Evolutionary conservation across 2,797 vertebrate species (phyloP), one percentile per base, ranked within the genome.

Genomic region (Acomys russatus): DNA sequence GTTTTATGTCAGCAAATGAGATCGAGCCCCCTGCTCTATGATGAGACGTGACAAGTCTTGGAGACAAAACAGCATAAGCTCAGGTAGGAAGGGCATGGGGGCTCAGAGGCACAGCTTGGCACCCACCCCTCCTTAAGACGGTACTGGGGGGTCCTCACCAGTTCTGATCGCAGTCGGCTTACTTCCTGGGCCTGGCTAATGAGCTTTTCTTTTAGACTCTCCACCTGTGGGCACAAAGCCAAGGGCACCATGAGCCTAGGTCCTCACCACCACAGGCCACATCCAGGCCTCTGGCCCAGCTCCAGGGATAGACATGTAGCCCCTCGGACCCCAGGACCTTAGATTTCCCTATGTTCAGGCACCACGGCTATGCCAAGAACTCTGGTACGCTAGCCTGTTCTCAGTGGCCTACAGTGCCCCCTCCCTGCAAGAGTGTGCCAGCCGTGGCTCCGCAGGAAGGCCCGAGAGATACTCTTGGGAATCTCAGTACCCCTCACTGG

Each of bases 111-210:
- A 23, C 4, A 30, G 33, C 88, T 71, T 30, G 77, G 25, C 22
- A 33, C 30, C 64, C n/a, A 1, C 4, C 30, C 35, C 63, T 30
- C 28, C 5, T 35, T 0, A 9, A 63, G 78, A 38, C 0, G 5
- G 49, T 4, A 0, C 0, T 0, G 3, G 64, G 44, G 7, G 44
- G 77, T 51, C 97, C 99, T 99, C 98, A 99, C 99, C 99, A 99
- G 98, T 96, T 99, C 99, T 0, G 99, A 99, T 97, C 98, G 99
- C 94, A 99, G 99, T 98, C 98, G 99, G 98, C 98, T 98, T 98
- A 99, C 99, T 98, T 99, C 99, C 99, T 99, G 99, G 0, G 98
- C 99, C 98, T 99, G 99, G 97, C 99, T 98, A 96, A 98, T 94
- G 95, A 99, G 98, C 98, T 99, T 99, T 90, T 98, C 98, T 98